Evolutionary conservation across 2,888 invertebrate species (phyloP), one percentile per base, ranked within the genome.

Genomic region (Mesoligia furuncula): DNA sequence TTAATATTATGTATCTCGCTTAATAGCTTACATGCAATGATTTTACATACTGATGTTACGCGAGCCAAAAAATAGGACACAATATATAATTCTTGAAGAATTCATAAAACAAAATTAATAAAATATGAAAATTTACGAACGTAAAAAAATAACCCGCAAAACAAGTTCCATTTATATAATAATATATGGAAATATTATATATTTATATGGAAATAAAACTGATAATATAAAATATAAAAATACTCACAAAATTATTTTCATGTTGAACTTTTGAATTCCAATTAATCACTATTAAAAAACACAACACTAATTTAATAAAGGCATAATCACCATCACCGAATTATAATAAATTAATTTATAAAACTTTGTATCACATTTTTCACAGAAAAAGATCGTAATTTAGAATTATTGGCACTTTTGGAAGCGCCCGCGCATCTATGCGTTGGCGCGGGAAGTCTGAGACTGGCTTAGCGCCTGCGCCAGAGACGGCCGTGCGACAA

Each of bases 221-320:
- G 7, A 51, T 27, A n/a, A 31, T 45, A 65, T 39, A 66, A 61
- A 48, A 24, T 8, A 72, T 42, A 76, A 77, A 72, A 69, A 79
- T 84, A 92, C 92, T 91, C 66, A 92, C 91, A 91, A 75, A 77
- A 89, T 74, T 66, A 77, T 80, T 78, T 88, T 89, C 91, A 92
- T 91, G 79, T 77, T 91, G 88, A 76, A 75, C 61, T 71, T 75
- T 75, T 64, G 73, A 85, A 86, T 82, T 77, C 83, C 73, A 77
- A 80, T 71, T 51, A 39, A 76, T 76, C 71, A 83, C 67, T 68
- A 80, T 57, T 36, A 62, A 64, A 70, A 75, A 79, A 39, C 77
- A 59, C 81, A 86, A 36, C 80, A 88, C 84, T 85, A 80, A 79
- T 73, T 79, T 68, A 73, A 70, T 67, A 78, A n/a, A 75, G 79